Base-by-base conservation (phyloP, 1,140 invertebrate genomes). In the Oscheius sp. region DNA sequence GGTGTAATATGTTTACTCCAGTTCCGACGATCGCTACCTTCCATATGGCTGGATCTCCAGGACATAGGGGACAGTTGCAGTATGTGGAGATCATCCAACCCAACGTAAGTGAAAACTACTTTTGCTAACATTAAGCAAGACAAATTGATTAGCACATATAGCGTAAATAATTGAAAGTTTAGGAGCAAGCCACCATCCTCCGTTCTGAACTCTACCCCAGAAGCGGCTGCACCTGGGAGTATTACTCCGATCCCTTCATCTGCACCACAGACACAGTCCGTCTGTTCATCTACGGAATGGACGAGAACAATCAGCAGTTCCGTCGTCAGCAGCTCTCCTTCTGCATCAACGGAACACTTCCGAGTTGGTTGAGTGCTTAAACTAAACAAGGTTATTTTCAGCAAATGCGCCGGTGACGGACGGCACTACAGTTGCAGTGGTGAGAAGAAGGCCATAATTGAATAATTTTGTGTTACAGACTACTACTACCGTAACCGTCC, bases 241-340 rank as follows among this genome's bases (percentile, higher is more conserved):
- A 68, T 65, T 76, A 76, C 49, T 76, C 75, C 15, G 66, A 75
- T 31, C 45, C 73, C 29, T 76, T 76, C 66, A 64, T 52, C 20
- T 76, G 75, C 42, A 36, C 35, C 7, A 36, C 32, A 2, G 73
- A 61, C 46, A 62, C 65, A 28, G 42, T 76, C 46, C 20, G 38
- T 31, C 34, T 68, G 2, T 74, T 31, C 34, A 32, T 76, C n/a
- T 65, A 76, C 36, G 75, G 75, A 45, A 42, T 75, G 10, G 75
- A 76, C 34, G 62, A 66, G n/a, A 63, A 28, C 31, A 61, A 71
- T 15, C 45, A 68, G n/a, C 67, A 55, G 38, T 76, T 75, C 34
- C 49, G 75, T 28, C 75, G 75, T 32, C 59, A 68, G 45, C 42
- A 68, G 52, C 29, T 73, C 35, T 38, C 35, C 18, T 52, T 68